phyloP scores from a whole-genome alignment of 1,140 invertebrate genomes.

The Whitmania pigra region DNA sequence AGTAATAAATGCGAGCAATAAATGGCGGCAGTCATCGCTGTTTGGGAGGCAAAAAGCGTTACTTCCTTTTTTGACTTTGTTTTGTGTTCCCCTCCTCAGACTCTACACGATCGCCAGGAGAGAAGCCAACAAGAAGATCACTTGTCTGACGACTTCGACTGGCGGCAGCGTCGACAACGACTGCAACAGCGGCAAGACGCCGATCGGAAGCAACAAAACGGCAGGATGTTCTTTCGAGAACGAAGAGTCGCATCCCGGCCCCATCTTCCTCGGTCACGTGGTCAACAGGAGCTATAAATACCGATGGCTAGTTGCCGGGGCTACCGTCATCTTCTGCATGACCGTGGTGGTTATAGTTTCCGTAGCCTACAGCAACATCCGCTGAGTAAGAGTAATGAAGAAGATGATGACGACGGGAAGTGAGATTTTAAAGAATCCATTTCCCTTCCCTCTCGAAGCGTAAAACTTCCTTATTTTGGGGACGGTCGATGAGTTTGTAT shows the following conservation, averaged over 20 bases:
- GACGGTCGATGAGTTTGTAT: no score
- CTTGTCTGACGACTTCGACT: not conserved
- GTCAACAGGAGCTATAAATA: constrained; percentile 20
- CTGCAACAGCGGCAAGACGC: not conserved
- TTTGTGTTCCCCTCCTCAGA: not conserved
- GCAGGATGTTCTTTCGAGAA: not conserved
- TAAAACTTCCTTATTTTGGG: no score
- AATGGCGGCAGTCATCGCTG: no score
- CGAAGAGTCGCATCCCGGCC: constrained; percentile 16
- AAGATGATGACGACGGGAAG: not conserved
- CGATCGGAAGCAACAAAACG: not conserved
- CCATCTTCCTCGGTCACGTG: constrained; percentile 20
- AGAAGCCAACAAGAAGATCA: not conserved
- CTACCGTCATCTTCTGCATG: constrained; percentile 18
- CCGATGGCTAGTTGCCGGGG: constrained; percentile 17
- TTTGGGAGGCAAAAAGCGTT: no score
- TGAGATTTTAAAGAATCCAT: no score
- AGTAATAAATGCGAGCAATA: no score
- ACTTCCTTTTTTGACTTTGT: no score
- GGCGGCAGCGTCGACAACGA: not conserved
- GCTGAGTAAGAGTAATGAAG: not conserved
- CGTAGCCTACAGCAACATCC: constrained; percentile 22
- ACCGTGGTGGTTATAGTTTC: constrained; percentile 20
- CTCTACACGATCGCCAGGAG: not conserved
- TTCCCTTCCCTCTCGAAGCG: no score